phyloP scores from a whole-genome alignment of 2,797 vertebrate species.

The Myiotriccus ornatus region DNA sequence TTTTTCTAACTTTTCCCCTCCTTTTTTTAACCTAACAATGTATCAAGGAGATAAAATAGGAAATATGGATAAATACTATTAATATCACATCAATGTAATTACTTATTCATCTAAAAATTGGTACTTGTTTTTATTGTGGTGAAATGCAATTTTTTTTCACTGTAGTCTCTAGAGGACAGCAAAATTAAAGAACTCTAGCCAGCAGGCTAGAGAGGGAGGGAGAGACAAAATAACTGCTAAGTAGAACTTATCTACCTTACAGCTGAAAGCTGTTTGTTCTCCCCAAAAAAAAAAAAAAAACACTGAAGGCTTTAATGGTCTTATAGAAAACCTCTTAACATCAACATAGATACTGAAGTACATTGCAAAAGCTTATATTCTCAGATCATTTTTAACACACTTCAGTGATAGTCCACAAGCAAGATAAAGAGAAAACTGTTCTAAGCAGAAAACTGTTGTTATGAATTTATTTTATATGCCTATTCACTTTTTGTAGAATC shows the following conservation, averaged over 20 bases:
- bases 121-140: neutral
- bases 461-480: neutral
- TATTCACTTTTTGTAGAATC: neutral
- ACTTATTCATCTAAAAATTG: neutral
- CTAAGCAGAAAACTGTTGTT: neutral
- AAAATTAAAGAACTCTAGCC: neutral
- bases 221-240: neutral
- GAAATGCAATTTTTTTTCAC: neutral
- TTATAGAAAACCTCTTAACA: neutral
- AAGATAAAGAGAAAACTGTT: neutral
- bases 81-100: neutral
- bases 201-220: neutral
- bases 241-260: neutral
- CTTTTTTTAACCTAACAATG: neutral
- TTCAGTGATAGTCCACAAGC: neutral
- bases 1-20: neutral
- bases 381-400: neutral
- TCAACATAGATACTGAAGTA: neutral
- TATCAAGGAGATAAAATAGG: neutral
- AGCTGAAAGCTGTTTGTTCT: neutral
- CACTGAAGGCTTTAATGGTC: neutral
- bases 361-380: neutral
- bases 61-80: neutral
- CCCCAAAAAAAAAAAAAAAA: neutral
- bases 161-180: neutral